Evolutionary conservation across 2,888 invertebrate species (phyloP).

Genomic region (Drosophila borealis): DNA sequence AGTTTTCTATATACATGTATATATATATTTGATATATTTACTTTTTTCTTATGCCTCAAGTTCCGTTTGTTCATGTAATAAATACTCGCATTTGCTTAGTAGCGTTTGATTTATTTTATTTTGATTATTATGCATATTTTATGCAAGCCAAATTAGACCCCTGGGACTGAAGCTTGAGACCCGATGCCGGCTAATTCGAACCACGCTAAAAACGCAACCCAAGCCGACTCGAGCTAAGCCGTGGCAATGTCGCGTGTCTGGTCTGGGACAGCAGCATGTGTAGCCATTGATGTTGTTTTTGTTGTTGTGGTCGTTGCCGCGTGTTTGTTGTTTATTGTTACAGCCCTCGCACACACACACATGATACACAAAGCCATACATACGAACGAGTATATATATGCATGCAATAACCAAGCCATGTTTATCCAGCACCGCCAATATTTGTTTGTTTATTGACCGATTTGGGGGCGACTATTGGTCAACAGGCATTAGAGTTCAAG

Average conservation of each 20-base stretch:
- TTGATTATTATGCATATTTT: constrained; percentile 81
- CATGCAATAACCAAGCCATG: constrained; percentile 31
- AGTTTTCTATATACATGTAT: constrained; percentile 2
- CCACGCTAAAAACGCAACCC: constrained; percentile 21
- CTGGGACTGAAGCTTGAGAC: constrained; percentile 41
- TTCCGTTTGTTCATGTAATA: constrained; percentile 59
- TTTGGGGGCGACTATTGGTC: constrained; percentile 70
- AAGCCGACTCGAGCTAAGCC: constrained; percentile 26
- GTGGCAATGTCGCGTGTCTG: constrained; percentile 72
- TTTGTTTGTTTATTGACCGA: constrained; percentile 82
- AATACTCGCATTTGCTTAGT: constrained; percentile 63
- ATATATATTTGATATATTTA: not conserved
- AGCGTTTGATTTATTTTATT: constrained; percentile 77
- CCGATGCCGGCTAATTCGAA: constrained; percentile 33
- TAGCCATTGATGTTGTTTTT: constrained; percentile 57
- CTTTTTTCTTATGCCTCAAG: constrained; percentile 11
- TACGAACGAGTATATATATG: not conserved
- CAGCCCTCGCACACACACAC: constrained; percentile 51
- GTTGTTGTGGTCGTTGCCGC: constrained; percentile 20
- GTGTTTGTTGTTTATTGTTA: constrained; percentile 74
- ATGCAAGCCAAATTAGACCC: constrained; percentile 68
- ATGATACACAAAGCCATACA: constrained; percentile 7
- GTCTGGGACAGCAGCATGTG: constrained; percentile 51
- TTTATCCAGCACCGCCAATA: constrained; percentile 68
- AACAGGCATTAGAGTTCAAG: constrained; percentile 42